Conservation (phyloP, 2,797 vertebrate genomes). For the Orientallactaga sibirica region DNA sequence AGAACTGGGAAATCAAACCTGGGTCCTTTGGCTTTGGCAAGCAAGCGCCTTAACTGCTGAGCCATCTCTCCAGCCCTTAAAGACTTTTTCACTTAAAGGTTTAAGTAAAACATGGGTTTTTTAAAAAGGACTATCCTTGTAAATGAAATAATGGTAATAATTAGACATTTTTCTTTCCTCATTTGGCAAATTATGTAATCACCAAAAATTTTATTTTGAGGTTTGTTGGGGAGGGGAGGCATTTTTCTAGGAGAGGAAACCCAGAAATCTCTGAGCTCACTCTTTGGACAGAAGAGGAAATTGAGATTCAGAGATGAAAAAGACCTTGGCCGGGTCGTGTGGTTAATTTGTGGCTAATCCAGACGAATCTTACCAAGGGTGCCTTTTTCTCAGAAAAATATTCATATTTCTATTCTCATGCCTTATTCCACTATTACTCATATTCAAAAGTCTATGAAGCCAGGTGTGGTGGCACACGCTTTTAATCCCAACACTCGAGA, state of each 20-base stretch:
- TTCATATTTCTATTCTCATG: background rate
- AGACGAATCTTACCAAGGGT: background rate
- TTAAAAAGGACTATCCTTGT: background rate
- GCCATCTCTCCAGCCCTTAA: too few species aligned
- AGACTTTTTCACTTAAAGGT: background rate
- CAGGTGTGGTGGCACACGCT: too few species aligned
- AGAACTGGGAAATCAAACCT: too few species aligned
- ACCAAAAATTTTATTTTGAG: background rate
- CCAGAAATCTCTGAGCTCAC: background rate
- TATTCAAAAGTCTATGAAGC: background rate
- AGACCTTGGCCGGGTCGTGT: background rate
- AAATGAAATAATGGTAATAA: background rate
- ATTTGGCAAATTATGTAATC: constrained; percentile 31
- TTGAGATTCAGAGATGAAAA: background rate
- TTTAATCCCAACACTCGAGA: too few species aligned
- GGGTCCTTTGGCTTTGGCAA: too few species aligned
- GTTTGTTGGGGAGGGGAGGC: background rate
- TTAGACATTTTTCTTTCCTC: constrained; percentile 2
- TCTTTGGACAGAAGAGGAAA: constrained; percentile 43
- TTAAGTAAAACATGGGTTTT: background rate
- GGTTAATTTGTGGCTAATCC: background rate
- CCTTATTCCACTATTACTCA: background rate
- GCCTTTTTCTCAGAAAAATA: background rate
- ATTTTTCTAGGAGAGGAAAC: background rate
- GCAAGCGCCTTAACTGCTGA: too few species aligned